These are phyloP conservation scores for Arctocebus calabarensis DNA, from an alignment of 2,797 vertebrate species.

Conservation along the genomic window DNA sequence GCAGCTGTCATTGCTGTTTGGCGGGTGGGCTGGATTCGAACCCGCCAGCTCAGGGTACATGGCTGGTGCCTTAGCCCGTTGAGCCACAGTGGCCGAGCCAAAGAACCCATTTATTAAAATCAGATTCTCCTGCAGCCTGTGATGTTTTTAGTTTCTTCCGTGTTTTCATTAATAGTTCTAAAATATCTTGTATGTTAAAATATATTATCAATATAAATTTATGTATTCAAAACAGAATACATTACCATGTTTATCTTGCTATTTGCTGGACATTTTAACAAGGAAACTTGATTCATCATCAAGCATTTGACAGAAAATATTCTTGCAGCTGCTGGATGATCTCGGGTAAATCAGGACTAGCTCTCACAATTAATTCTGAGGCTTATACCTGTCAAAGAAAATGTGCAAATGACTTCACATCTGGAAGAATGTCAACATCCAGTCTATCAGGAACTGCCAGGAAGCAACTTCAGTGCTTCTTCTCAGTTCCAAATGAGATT, in stretches of 20 bases:
- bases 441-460: not conserved
- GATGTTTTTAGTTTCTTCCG: not conserved
- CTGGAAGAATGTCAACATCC: conserved; percentile 7
- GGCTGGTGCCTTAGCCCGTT: too few species aligned
- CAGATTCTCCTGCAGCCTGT: not conserved
- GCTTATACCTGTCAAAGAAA: conserved; percentile 39
- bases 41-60: too few species aligned
- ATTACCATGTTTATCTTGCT: not conserved
- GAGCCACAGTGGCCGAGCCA: too few species aligned
- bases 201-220: not conserved
- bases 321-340: not conserved
- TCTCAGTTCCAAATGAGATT: conserved; percentile 9
- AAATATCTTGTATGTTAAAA: not conserved
- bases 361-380: conserved; percentile 9
- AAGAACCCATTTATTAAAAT: not conserved
- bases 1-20: too few species aligned
- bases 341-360: not conserved
- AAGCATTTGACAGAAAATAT: conserved; percentile 43
- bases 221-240: conserved; percentile 11
- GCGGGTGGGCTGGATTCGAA: too few species aligned
- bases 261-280: conserved; percentile 24
- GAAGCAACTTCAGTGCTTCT: not conserved
- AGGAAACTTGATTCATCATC: conserved; percentile 53
- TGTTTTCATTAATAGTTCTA: not conserved
- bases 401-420: conserved; percentile 32